phyloP scores from a whole-genome alignment of 2,888 invertebrate genomes.

The Antheraea yamamai region DNA sequence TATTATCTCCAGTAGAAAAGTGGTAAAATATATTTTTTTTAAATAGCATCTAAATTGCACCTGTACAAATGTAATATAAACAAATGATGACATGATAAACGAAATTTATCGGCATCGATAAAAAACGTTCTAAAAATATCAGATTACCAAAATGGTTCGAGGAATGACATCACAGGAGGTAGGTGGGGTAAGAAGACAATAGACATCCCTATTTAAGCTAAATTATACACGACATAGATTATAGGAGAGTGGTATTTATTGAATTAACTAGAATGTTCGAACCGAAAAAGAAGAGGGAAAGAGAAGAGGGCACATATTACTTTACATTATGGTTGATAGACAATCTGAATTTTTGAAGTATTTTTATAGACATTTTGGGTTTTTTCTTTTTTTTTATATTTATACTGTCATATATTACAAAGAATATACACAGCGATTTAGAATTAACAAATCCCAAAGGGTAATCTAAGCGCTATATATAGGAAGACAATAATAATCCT shows the following conservation, averaged over 20 bases:
- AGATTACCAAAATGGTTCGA: not conserved
- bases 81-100: not conserved
- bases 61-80: not conserved
- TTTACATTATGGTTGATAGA: too few species aligned
- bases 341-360: too few species aligned
- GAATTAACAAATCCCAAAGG: too few species aligned
- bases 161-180: not conserved
- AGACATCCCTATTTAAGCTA: not conserved
- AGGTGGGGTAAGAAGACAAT: not conserved
- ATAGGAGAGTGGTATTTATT: not conserved
- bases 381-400: too few species aligned
- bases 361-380: too few species aligned
- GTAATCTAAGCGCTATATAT: too few species aligned
- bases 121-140: not conserved
- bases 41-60: not conserved
- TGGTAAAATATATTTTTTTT: not conserved
- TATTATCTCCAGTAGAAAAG: too few species aligned
- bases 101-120: not conserved
- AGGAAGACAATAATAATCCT: too few species aligned
- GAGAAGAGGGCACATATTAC: too few species aligned
- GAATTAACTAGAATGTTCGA: not conserved
- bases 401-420: too few species aligned
- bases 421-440: too few species aligned
- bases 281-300: too few species aligned
- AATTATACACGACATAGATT: not conserved